These are phyloP conservation scores for Proterorhinus semilunaris DNA, from an alignment of 2,113 vertebrate species.

Conservation along the genomic window DNA sequence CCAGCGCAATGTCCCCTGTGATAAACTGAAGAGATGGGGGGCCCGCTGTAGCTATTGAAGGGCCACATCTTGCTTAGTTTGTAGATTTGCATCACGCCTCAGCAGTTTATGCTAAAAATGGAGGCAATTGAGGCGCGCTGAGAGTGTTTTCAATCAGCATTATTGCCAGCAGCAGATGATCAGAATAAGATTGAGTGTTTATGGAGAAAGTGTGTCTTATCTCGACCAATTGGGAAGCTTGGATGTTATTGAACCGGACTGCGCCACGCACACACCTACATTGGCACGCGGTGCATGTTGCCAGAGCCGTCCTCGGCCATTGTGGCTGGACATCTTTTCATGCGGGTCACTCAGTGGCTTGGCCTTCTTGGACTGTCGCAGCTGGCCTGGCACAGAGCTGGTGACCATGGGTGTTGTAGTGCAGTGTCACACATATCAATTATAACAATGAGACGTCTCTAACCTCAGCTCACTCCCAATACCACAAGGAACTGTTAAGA, in stretches of 20 bases:
- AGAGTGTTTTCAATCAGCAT: constrained; percentile 38
- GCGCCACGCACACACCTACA: constrained; percentile 17
- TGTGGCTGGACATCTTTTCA: constrained; percentile 34
- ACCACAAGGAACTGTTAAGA: background rate
- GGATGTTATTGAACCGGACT: constrained; percentile 23
- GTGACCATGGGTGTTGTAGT: constrained; percentile 41
- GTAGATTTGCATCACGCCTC: constrained; percentile 25
- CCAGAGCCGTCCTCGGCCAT: constrained; percentile 17
- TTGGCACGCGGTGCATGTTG: background rate
- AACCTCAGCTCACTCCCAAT: constrained; percentile 5
- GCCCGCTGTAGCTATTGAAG: background rate
- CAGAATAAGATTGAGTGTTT: constrained; percentile 22
- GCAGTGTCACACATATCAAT: constrained; percentile 27
- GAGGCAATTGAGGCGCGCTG: constrained; percentile 16
- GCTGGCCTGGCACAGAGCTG: constrained; percentile 29
- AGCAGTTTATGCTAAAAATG: constrained; percentile 15
- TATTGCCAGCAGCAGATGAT: constrained; percentile 22
- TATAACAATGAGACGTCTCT: constrained; percentile 17
- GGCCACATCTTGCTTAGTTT: constrained; percentile 26
- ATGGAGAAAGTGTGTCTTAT: constrained; percentile 21
- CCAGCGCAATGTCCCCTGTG: constrained; percentile 3
- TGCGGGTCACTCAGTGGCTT: constrained; percentile 40
- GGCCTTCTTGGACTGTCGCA: constrained; percentile 53
- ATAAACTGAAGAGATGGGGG: constrained; percentile 14
- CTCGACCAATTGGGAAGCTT: constrained; percentile 15